These are phyloP conservation scores for Asarcornis scutulata DNA, from an alignment of 2,113 vertebrate species.

Conservation along the genomic window DNA sequence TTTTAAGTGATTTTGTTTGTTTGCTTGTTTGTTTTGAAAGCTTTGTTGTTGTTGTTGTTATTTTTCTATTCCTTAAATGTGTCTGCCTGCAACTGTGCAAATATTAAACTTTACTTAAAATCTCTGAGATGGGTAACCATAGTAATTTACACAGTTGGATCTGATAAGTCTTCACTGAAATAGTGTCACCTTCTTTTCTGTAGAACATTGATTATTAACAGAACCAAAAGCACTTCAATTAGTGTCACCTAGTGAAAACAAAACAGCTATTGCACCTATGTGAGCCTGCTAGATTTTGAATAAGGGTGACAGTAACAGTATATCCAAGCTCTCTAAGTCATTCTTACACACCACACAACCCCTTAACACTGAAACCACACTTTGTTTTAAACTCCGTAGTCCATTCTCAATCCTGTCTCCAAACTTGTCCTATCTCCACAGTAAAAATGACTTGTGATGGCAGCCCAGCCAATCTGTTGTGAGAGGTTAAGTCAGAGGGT, in stretches of 20 bases:
- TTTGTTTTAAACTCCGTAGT: neutral
- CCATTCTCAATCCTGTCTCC: neutral
- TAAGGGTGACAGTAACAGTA: neutral
- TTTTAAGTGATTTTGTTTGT: neutral
- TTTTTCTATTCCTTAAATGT: neutral
- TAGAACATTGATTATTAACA: neutral
- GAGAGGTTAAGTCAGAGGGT: neutral
- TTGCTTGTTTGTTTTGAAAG: neutral
- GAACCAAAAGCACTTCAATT: neutral
- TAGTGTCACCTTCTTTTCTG: neutral
- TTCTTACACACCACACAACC: neutral
- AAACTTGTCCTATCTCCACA: neutral
- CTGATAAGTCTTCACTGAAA: neutral
- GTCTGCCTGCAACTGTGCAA: neutral
- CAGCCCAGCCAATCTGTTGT: neutral
- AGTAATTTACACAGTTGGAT: neutral
- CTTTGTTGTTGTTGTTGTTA: neutral
- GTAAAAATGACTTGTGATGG: accelerated
- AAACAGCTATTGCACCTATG: neutral
- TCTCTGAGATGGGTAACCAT: neutral
- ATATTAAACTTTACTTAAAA: neutral
- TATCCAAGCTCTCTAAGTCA: neutral
- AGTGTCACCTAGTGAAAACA: neutral
- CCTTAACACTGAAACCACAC: neutral
- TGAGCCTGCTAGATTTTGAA: neutral